Conservation (phyloP, 2,888 invertebrate genomes). For the Drosophila fulvimacula region DNA sequence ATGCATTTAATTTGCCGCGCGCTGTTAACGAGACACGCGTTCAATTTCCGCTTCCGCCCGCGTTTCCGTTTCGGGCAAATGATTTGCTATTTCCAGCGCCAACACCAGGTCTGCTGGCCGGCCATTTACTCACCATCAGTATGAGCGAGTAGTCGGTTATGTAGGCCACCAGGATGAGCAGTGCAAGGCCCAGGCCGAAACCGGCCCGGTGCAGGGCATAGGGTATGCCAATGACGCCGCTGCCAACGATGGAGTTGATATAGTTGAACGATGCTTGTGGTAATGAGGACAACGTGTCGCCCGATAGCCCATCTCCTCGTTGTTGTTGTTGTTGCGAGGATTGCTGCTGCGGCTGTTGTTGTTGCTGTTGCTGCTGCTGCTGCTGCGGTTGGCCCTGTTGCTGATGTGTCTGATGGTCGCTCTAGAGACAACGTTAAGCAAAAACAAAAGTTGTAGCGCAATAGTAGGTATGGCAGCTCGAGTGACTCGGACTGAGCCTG, state of each 20-base stretch:
- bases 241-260: conserved; percentile 94
- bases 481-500: not conserved
- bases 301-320: conserved; percentile 61
- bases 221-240: conserved; percentile 94
- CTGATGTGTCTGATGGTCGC: conserved; percentile 77
- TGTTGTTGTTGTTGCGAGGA: conserved; percentile 48
- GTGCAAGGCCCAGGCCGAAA: conserved; percentile 90
- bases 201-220: conserved; percentile 93
- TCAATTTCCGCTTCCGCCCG: conserved; percentile 57
- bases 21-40: conserved; percentile 37
- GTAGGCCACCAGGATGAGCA: conserved; percentile 89
- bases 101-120: conserved; percentile 11
- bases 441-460: conserved; percentile 52
- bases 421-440: conserved; percentile 57
- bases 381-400: conserved; percentile 67
- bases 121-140: conserved; percentile 88
- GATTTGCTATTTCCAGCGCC: conserved; percentile 48
- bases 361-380: conserved; percentile 43
- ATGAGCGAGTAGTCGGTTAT: conserved; percentile 93
- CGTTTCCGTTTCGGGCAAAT: conserved; percentile 10
- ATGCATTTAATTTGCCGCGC: conserved; percentile 33
- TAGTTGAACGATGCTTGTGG: conserved; percentile 94
- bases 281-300: conserved; percentile 88
- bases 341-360: conserved; percentile 60
- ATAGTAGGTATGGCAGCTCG: conserved; percentile 18